These are phyloP conservation scores for Lytechinus pictus DNA, from an alignment of 35 echinoderm and acorn worm genomes.

Conservation along the genomic window DNA sequence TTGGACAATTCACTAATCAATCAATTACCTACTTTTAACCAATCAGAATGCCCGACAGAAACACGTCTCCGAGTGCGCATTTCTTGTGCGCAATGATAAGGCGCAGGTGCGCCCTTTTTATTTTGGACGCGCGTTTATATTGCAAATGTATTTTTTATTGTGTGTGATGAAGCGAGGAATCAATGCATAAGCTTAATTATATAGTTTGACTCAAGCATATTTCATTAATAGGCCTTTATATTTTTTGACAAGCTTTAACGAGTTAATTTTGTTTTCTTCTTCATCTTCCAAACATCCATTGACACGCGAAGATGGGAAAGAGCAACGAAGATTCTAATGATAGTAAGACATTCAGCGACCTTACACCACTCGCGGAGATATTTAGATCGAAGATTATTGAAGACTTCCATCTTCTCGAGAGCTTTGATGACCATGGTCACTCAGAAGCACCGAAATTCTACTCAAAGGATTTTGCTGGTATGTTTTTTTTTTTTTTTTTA, in stretches of 20 bases:
- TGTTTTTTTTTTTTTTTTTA: background rate
- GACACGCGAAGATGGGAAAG: background rate
- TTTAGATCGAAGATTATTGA: conserved; percentile 95
- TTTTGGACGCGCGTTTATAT: background rate
- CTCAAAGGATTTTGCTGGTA: conserved; percentile 92
- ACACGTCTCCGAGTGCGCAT: background rate
- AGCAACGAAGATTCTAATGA: conserved; percentile 13
- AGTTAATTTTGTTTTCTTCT: background rate
- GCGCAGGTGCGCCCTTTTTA: background rate
- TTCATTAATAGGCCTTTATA: background rate
- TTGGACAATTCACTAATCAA: background rate
- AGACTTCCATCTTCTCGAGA: conserved; percentile 95
- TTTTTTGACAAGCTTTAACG: background rate
- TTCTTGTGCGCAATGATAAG: background rate
- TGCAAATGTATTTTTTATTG: no score
- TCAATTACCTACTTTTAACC: background rate
- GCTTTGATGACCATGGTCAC: conserved; percentile 91
- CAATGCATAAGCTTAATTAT: no score
- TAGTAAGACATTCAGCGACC: conserved; percentile 45
- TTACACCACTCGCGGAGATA: conserved; percentile 79
- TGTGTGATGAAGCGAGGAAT: no score
- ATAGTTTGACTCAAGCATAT: no score
- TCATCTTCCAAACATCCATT: background rate
- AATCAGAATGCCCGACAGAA: background rate
- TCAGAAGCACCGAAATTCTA: conserved; percentile 90